phyloP scores from a whole-genome alignment of 2,797 vertebrate species.

The Buceros bicornis region DNA sequence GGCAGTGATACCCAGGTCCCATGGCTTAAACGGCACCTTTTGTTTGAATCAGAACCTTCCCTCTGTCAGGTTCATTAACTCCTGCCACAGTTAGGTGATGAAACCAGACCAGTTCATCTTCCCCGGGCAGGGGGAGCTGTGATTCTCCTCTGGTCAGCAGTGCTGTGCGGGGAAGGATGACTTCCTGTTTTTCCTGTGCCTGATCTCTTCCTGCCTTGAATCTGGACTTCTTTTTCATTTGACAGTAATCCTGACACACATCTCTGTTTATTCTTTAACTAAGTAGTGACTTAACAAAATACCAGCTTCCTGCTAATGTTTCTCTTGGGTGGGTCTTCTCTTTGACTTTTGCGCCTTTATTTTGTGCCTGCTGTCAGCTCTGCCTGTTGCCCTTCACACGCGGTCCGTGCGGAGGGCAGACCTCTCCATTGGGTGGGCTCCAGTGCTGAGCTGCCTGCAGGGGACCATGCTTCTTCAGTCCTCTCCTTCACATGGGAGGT shows the following conservation, averaged over 20 bases:
- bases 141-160: not conserved
- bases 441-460: not conserved
- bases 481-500: not conserved
- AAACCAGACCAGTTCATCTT: not conserved
- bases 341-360: not conserved
- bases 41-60: not conserved
- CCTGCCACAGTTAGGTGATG: not conserved
- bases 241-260: not conserved
- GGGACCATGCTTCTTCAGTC: not conserved
- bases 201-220: not conserved
- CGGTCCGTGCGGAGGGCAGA: not conserved
- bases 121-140: not conserved
- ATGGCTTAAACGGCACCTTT: not conserved
- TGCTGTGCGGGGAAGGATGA: not conserved
- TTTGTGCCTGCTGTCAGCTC: not conserved
- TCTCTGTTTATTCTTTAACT: not conserved
- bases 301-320: not conserved
- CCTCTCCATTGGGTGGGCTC: not conserved
- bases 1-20: accelerated
- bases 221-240: not conserved
- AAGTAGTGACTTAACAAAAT: not conserved
- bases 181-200: not conserved
- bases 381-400: not conserved
- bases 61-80: accelerated
- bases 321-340: not conserved